Evolutionary conservation across 2,888 invertebrate species (phyloP).

Genomic region (Sphinx pinastri): DNA sequence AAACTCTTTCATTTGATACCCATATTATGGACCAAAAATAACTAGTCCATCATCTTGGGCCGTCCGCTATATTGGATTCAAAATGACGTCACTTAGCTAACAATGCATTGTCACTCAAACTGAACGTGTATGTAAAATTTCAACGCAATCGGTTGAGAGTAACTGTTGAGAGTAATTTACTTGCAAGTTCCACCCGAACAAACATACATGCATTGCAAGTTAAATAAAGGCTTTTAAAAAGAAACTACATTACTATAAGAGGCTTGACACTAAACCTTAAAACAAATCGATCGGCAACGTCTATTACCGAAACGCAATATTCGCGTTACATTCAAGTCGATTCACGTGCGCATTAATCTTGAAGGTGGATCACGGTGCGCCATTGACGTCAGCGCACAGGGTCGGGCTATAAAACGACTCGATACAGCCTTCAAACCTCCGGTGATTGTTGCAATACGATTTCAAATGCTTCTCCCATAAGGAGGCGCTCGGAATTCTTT

Average conservation of each 20-base stretch:
- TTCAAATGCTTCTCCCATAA: slow-evolving; percentile 20
- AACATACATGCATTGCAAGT: no score
- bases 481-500: slow-evolving; percentile 20
- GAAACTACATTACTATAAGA: background rate
- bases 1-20: no score
- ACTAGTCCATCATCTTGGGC: no score
- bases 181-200: no score
- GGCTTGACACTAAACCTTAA: background rate
- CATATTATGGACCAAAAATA: no score
- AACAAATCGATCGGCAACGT: slow-evolving; percentile 19
- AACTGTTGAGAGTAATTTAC: no score
- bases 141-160: no score
- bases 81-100: no score
- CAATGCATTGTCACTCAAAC: no score
- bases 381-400: slow-evolving; percentile 62
- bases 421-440: slow-evolving; percentile 23
- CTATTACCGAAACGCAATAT: slow-evolving; percentile 33
- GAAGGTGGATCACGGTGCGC: slow-evolving; percentile 45
- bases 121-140: no score
- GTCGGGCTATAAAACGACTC: slow-evolving; percentile 42
- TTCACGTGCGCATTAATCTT: slow-evolving; percentile 46
- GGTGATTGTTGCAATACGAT: slow-evolving; percentile 21
- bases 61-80: no score
- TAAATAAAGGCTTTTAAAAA: no score
- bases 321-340: slow-evolving; percentile 35